Evolutionary conservation across 30 jellyfish, hydroid and myxozoan species (phyloP).

Genomic region (Cassiopea xamachana): DNA sequence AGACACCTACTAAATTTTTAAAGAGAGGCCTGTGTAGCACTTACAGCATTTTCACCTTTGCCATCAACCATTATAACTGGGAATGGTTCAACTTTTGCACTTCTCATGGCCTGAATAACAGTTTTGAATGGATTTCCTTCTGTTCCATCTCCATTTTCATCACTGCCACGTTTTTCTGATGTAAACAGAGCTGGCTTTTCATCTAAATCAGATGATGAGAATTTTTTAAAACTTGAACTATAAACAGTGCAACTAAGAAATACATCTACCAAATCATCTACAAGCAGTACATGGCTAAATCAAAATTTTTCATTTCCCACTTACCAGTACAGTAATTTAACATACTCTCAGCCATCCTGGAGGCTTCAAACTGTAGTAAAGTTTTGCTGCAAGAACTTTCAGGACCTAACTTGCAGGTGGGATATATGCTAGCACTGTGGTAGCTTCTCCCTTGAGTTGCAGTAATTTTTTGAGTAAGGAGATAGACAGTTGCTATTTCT

Average conservation of each 20-base stretch:
- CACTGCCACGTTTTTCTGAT: conserved; percentile 94
- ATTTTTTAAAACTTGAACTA: neutral
- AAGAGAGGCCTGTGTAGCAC: neutral
- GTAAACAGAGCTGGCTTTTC: conserved; percentile 83
- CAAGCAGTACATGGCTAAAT: neutral
- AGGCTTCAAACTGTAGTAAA: neutral
- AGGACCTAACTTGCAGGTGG: neutral
- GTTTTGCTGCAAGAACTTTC: neutral
- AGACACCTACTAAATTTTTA: neutral
- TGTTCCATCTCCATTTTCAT: conserved; percentile 95
- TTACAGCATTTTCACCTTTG: conserved; percentile 76
- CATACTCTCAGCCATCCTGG: neutral
- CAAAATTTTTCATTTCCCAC: neutral
- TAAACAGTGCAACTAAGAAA: neutral
- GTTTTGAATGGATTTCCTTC: conserved; percentile 94
- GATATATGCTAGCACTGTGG: neutral
- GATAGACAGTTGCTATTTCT: neutral
- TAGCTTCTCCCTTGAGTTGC: neutral
- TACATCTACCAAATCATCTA: no score
- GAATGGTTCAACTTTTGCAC: conserved; percentile 91
- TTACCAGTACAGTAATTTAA: neutral
- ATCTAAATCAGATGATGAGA: conserved; percentile 4
- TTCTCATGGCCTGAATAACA: conserved; percentile 90
- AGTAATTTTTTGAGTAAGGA: neutral
- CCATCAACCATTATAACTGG: conserved; percentile 95